Base-by-base conservation (phyloP, 2,113 vertebrate genomes). In the Microtus oregoni region DNA sequence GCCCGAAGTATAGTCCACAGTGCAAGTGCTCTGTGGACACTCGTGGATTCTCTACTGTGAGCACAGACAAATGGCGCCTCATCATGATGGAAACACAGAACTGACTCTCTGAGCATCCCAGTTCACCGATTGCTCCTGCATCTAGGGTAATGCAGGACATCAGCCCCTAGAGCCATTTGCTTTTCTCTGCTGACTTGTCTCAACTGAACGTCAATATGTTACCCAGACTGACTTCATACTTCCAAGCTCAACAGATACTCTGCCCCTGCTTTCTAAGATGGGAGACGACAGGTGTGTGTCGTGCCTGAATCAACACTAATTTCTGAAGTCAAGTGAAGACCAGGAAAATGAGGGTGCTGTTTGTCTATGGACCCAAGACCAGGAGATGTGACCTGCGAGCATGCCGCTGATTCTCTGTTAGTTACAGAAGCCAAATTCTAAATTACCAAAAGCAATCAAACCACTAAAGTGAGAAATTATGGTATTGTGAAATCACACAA, bases 1-100 rank as follows among this genome's bases (percentile, higher is more conserved):
- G 15, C 26, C n/a, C 7, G 2, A 72, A 41, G 50, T 12, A 6
- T 24, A 38, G 67, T 26, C 32, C 6, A 32, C 24, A 24, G 20
- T 26, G 3, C 15, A 7, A 32, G 6, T 6, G 35, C 22, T 26
- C 50, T 6, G 35, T 0, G 7, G 14, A 30, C 30, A 8, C 20
- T 58, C 5, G 1, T 10, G 5, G 52, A 10, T 26, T 20, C 76
- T 26, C 32, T 38, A 11, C 38, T 44, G 15, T 44, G 15, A 22
- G 9, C 22, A 8, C 15, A 2, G 38, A 58, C 12, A 19, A 8
- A 17, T 19, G n/a, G 24, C 24, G 30, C 50, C 17, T 41, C 35
- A 61, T 41, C 12, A 5, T 12, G 52, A 30, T 32, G 9, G 9
- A 44, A 61, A 26, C 15, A 73, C 5, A 79, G 28, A 35, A 19